Evolutionary conservation across 2,888 invertebrate species (phyloP).

Genomic region (Aspidiotus rigidus): DNA sequence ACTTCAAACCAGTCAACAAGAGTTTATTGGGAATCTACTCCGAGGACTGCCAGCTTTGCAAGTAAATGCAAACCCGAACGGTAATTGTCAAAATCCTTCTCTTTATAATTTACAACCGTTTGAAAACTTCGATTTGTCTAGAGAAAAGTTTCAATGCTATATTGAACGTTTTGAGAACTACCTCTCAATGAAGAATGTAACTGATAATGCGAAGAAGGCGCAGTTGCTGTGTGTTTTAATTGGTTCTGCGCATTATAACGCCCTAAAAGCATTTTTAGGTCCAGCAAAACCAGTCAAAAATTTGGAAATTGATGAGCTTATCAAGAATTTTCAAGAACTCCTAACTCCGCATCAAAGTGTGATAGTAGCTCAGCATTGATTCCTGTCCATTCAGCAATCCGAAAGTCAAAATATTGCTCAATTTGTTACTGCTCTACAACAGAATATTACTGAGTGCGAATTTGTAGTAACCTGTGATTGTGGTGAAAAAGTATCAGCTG

Average conservation of each 20-base stretch:
- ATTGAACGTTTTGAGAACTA: slow-evolving; percentile 35
- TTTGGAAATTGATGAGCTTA: slow-evolving; percentile 21
- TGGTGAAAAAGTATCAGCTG: neutral
- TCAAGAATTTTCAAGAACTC: slow-evolving; percentile 24
- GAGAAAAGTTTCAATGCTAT: slow-evolving; percentile 34
- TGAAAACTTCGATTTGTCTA: slow-evolving; percentile 33
- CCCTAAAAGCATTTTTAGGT: slow-evolving; percentile 15
- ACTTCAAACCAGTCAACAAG: neutral
- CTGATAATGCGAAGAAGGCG: slow-evolving; percentile 28
- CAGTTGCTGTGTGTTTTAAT: slow-evolving; percentile 32
- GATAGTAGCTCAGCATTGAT: slow-evolving; percentile 1
- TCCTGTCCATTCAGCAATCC: neutral
- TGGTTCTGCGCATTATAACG: slow-evolving; percentile 34
- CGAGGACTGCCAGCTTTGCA: neutral
- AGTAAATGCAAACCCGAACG: neutral
- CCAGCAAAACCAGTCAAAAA: slow-evolving; percentile 18
- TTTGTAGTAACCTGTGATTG: neutral
- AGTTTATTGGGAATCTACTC: neutral
- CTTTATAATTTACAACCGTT: slow-evolving; percentile 24
- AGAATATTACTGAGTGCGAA: slow-evolving; percentile 7
- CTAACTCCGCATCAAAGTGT: slow-evolving; percentile 21
- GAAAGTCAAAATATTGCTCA: neutral
- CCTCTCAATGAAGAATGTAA: slow-evolving; percentile 22
- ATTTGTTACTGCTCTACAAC: slow-evolving; percentile 4
- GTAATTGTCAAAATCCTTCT: slow-evolving; percentile 7